A percentile compares a stretch with the other conserved stretches of the same genome.
phyloP scores from a whole-genome alignment of 2,888 invertebrate genomes.

The Dorcus hopei region DNA sequence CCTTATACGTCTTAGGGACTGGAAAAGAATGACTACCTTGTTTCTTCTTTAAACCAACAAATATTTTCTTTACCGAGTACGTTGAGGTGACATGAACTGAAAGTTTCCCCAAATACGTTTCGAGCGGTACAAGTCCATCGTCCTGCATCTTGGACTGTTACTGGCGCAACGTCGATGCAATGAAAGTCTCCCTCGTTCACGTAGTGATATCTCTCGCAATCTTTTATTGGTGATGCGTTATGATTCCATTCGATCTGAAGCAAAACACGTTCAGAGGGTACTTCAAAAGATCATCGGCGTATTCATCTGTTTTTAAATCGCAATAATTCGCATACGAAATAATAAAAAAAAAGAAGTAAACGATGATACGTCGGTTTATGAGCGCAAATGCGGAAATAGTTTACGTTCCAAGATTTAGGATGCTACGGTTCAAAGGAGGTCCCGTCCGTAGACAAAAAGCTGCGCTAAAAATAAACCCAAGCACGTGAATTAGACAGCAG shows the following conservation, averaged over 20 bases:
- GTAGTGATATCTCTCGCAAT: slow-evolving; percentile 71
- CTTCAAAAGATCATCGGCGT: too few relatives aligned
- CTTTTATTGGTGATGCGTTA: slow-evolving; percentile 73
- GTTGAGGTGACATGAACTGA: slow-evolving; percentile 73
- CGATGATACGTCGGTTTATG: too few relatives aligned
- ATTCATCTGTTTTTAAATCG: too few relatives aligned
- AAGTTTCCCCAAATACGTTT: slow-evolving; percentile 71
- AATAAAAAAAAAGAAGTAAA: too few relatives aligned
- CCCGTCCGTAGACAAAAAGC: too few relatives aligned
- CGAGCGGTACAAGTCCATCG: slow-evolving; percentile 83
- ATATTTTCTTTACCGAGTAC: slow-evolving; percentile 60
- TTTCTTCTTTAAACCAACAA: neutral
- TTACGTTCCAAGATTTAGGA: too few relatives aligned
- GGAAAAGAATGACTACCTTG: slow-evolving; percentile 19
- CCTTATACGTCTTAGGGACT: slow-evolving; percentile 86
- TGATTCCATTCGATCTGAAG: slow-evolving; percentile 81
- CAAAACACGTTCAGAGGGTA: neutral
- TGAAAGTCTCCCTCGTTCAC: slow-evolving; percentile 83
- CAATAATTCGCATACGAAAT: too few relatives aligned
- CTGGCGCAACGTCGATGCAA: slow-evolving; percentile 79
- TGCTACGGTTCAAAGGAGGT: too few relatives aligned
- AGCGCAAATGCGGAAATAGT: too few relatives aligned
- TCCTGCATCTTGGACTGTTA: slow-evolving; percentile 78
- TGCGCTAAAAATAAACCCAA: too few relatives aligned
- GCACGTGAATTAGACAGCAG: neutral